Evolutionary conservation across 2,888 invertebrate genomes (phyloP).

Genomic region (Strigamia crassipes): DNA sequence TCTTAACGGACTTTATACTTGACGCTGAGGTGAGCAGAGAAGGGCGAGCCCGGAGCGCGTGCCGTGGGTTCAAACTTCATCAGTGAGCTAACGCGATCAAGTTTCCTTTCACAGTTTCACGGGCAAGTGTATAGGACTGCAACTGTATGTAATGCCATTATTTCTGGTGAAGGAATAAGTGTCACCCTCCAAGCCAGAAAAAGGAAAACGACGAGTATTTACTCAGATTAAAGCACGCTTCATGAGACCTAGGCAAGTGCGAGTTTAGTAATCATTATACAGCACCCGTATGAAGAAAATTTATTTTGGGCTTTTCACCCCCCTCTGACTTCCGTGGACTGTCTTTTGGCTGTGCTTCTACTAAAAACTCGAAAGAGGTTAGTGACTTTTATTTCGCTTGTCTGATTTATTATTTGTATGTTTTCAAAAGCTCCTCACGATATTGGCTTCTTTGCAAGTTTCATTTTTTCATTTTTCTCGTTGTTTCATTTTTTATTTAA

Average conservation of each 20-base stretch:
- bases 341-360: not conserved
- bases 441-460: not conserved
- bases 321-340: not conserved
- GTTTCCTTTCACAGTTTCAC: slow-evolving; percentile 32
- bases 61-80: slow-evolving; percentile 42
- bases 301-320: not conserved
- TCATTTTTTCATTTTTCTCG: not conserved
- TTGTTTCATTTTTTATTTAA: not conserved
- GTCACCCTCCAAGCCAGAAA: not conserved
- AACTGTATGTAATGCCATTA: slow-evolving; percentile 34
- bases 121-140: slow-evolving; percentile 12
- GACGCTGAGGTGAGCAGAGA: slow-evolving; percentile 7
- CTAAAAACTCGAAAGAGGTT: not conserved
- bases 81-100: slow-evolving; percentile 24
- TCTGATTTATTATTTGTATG: not conserved
- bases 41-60: slow-evolving; percentile 24
- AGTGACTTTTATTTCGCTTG: not conserved
- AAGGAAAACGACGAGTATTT: slow-evolving; percentile 37
- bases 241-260: not conserved
- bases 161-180: slow-evolving; percentile 23
- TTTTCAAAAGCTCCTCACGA: slow-evolving; percentile 24
- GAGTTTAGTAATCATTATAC: slow-evolving; percentile 18
- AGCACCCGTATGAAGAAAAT: not conserved
- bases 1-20: slow-evolving; percentile 6
- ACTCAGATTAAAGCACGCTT: slow-evolving; percentile 14